phyloP scores from a whole-genome alignment of 2,113 vertebrate species.

The Mirza zaza region DNA sequence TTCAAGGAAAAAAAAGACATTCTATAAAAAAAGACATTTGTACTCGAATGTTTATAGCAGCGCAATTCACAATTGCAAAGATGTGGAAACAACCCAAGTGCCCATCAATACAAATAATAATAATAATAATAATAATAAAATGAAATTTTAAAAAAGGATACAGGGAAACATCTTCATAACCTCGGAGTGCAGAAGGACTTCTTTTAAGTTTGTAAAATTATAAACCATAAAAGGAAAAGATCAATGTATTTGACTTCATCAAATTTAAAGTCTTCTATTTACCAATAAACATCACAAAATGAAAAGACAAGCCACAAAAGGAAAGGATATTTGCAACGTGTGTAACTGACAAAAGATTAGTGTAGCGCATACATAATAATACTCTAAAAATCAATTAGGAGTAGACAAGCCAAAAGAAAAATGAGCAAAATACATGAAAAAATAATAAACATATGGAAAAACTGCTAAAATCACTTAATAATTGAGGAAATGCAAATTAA shows the following conservation, averaged over 20 bases:
- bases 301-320: neutral
- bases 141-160: neutral
- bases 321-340: neutral
- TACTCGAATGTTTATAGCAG: too few species aligned
- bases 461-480: neutral
- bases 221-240: conserved; percentile 8
- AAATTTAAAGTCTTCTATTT: neutral
- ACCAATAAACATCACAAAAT: neutral
- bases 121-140: too few species aligned
- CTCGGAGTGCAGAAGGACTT: neutral
- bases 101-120: too few species aligned
- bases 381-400: neutral
- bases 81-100: too few species aligned
- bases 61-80: too few species aligned
- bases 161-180: neutral
- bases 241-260: neutral
- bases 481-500: neutral
- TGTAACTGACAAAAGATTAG: neutral
- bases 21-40: too few species aligned
- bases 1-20: too few species aligned
- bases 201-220: conserved; percentile 6
- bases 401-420: neutral
- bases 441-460: neutral
- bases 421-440: neutral
- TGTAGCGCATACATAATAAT: neutral